A percentile compares a stretch with the other conserved stretches of the same genome.
Evolutionary conservation across 2,113 vertebrate genomes (phyloP).

Genomic region (Aptenodytes patagonicus): DNA sequence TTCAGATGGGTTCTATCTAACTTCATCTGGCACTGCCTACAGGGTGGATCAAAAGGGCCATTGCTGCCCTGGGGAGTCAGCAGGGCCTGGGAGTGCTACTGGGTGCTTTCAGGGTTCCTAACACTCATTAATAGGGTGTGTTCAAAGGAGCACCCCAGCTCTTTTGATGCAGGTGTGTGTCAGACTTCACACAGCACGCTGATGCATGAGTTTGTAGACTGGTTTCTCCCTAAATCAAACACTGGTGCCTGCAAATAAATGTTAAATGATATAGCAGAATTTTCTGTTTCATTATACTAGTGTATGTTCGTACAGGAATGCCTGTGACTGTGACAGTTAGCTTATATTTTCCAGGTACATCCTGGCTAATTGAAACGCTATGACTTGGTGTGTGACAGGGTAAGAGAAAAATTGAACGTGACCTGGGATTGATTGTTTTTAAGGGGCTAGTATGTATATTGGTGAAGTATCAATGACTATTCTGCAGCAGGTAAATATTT

Average conservation of each 20-base stretch:
- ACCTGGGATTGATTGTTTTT: not conserved
- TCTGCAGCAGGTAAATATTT: not conserved
- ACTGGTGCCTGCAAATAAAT: not conserved
- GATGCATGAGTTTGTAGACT: not conserved
- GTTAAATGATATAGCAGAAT: not conserved
- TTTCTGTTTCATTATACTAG: not conserved
- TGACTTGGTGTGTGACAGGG: not conserved
- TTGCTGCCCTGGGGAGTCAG: not conserved
- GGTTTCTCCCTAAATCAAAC: not conserved
- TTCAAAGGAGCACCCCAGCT: not conserved
- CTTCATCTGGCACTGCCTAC: not conserved
- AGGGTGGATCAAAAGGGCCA: slow-evolving; percentile 2
- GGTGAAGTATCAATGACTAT: not conserved
- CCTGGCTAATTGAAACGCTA: not conserved
- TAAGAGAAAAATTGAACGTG: not conserved
- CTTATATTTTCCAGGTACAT: not conserved
- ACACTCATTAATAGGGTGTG: not conserved
- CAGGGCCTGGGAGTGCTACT: not conserved
- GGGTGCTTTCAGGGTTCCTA: not conserved
- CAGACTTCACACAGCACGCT: not conserved
- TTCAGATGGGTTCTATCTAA: not conserved
- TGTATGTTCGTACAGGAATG: not conserved
- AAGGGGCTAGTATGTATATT: not conserved
- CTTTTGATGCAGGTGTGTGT: not conserved
- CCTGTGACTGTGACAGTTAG: not conserved